Evolutionary conservation across 2,888 invertebrate species (phyloP), one percentile per base, ranked within the genome.

Genomic region (Cephus rjabovi): DNA sequence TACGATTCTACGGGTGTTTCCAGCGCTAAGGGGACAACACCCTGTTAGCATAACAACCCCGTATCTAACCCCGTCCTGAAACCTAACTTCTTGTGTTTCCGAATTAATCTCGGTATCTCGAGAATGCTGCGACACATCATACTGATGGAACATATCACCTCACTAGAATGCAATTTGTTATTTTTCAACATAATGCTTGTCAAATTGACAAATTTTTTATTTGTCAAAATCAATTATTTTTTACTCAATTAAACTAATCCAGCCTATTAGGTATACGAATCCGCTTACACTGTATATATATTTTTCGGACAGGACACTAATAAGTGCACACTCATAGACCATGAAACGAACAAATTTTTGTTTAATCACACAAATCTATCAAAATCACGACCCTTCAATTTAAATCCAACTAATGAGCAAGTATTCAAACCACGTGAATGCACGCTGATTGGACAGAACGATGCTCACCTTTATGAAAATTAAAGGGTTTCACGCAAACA

Each of bases 1-100:
- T 84, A 81, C 82, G 79, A 84, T 84, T 85, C 81, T 71, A 76
- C 77, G 80, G 83, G 77, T 80, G 75, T 79, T 82, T 76, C 77
- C 78, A 74, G 74, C 78, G 77, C 74, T 79, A 82, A 83, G 81
- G 81, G 84, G 83, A 83, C 84, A 81, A 81, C 79, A 79, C 81
- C 71, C 74, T 81, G 77, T 85, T 85, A 80, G 81, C 77, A 79
- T 77, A 85, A 82, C 80, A 82, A 75, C 74, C 70, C 69, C 34
- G 35, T 31, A 76, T 73, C 69, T 78, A 71, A 79, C 77, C 71
- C 75, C 56, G 34, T 31, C 68, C n/a, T 34, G 82, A 78, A 70
- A 76, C 71, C 71, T 34, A 71, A 31, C 71, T 71, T 71, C 71
- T 37, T 75, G 73, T 73, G 75, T 78, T 78, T 78, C 35, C 73